A percentile compares a stretch with the other conserved stretches of the same genome.
phyloP scores from a whole-genome alignment of 1,140 invertebrate genomes.

The Teleogryllus occipitalis region DNA sequence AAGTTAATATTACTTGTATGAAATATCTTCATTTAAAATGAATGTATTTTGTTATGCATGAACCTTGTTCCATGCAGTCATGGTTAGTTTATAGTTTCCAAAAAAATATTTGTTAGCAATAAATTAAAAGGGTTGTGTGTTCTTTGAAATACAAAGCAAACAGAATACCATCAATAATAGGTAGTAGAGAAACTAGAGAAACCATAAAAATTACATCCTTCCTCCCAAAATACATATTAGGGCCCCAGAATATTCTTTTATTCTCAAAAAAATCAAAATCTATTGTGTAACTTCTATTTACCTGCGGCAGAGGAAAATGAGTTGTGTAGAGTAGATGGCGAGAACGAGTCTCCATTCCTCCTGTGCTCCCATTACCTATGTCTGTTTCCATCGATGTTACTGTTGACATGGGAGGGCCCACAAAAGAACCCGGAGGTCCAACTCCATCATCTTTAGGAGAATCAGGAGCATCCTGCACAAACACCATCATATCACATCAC shows the following conservation, averaged over 20 bases:
- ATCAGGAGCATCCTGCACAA: constrained; percentile 58
- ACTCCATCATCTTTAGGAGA: constrained; percentile 61
- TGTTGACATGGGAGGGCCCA: constrained; percentile 21
- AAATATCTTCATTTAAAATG: no score
- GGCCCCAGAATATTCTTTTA: no score
- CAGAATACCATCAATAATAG: background rate
- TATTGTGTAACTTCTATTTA: constrained; percentile 25
- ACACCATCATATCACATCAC: background rate
- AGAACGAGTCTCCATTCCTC: constrained; percentile 36
- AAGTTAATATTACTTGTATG: no score
- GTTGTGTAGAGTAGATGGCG: constrained; percentile 83
- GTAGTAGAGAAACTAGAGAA: background rate
- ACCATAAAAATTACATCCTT: background rate
- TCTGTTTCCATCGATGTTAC: constrained; percentile 18
- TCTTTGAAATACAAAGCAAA: no score
- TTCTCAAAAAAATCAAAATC: no score
- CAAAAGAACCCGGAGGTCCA: constrained; percentile 24
- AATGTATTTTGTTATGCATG: no score
- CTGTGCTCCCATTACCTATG: background rate
- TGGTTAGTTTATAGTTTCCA: no score
- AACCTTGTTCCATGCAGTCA: no score
- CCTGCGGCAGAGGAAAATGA: constrained; percentile 83
- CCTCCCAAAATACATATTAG: no score
- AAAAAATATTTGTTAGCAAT: no score
- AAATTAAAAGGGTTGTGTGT: no score